These are phyloP conservation scores for Muscicapa striata DNA, from an alignment of 2,797 vertebrate genomes.

Conservation along the genomic window DNA sequence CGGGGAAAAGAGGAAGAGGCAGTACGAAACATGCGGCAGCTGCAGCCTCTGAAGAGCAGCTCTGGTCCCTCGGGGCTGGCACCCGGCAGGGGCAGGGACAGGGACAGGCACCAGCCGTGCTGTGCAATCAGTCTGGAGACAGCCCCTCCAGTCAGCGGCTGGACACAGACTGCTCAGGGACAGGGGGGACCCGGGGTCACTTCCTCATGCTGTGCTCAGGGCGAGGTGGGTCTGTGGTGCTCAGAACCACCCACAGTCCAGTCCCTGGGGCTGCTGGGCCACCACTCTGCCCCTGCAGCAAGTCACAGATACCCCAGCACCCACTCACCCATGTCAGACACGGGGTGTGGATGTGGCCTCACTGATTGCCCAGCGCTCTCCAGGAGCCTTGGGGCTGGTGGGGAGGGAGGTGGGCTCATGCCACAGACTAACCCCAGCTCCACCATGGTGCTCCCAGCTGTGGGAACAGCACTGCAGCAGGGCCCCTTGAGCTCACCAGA, in stretches of 20 bases:
- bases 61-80: not conserved
- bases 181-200: not conserved
- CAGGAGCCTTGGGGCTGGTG: not conserved
- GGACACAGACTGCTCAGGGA: not conserved
- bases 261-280: fast-evolving
- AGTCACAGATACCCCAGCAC: not conserved
- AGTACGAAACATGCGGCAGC: constrained; percentile 39
- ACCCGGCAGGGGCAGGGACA: not conserved
- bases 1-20: constrained; percentile 36
- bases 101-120: not conserved
- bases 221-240: fast-evolving
- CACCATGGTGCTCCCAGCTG: fast-evolving
- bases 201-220: fast-evolving
- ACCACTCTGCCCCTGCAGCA: not conserved
- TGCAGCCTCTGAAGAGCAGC: constrained; percentile 25
- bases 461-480: not conserved
- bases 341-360: fast-evolving
- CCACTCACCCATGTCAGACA: not conserved
- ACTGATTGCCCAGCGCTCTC: fast-evolving
- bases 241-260: not conserved
- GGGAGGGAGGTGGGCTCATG: not conserved
- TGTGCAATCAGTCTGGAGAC: not conserved
- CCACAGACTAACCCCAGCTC: fast-evolving
- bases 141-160: not conserved
- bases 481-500: not conserved